Base-by-base conservation (phyloP, 2,113 vertebrate species). In the Labeo catla region DNA sequence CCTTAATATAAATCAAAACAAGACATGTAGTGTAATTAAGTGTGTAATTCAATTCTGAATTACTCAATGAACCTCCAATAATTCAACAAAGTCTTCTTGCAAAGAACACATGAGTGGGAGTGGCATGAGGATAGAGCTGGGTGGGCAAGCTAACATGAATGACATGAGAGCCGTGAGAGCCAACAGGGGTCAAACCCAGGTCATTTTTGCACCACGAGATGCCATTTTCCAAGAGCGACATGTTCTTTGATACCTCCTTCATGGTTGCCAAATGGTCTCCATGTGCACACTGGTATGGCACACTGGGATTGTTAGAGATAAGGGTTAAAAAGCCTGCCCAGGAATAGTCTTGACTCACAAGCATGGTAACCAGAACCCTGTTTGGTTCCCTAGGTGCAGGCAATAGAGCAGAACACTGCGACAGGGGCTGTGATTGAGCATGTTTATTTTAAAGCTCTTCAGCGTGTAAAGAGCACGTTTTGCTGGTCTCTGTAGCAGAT, bases 91-190 rank as follows among this genome's bases (percentile, higher is more conserved):
- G 59, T 47, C n/a, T 65, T 21, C 77, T 65, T 28, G n/a, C n/a
- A 28, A 61, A 80, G n/a, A 65, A 45, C 59, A 61, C 21, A 0
- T 61, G 77, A 43, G 28, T 43, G 49, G 52, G 21, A 84, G 77
- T 50, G 72, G 89, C 86, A 85, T 76, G 74, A 84, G 63, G 63
- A 47, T 6, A 76, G 45, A 65, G 86, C 39, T 34, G 39, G 50
- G 65, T 59, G 66, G 65, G 57, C 12, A 81, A 63, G 34, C 50
- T 89, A 68, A 47, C 15, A 49, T 16, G 84, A 61, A 76, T 36
- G 77, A 87, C 76, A 87, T 82, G 83, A 85, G 10, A 65, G 68
- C 47, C n/a, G 50, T 47, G 13, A n/a, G 21, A 73, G 16, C 70
- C 43, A 52, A 77, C 8, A 10, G 39, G 23, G 59, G 84, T 88